A percentile compares a stretch with the other conserved stretches of the same genome.
These are phyloP conservation scores for Glossophaga mutica DNA, from an alignment of 2,797 vertebrate species.

Conservation along the genomic window DNA sequence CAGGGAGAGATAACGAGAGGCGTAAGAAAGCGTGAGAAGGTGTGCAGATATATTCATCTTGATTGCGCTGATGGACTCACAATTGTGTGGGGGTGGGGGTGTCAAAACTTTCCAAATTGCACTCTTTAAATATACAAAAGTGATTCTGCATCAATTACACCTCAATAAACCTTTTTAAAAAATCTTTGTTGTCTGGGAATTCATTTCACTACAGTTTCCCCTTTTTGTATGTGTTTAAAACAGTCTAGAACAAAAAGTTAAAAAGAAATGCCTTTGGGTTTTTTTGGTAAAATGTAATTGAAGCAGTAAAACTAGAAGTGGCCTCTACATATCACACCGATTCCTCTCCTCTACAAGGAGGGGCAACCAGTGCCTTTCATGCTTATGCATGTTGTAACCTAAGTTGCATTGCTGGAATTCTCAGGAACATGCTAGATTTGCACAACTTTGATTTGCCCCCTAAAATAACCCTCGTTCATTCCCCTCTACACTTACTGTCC, in stretches of 20 bases:
- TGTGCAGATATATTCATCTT: background rate
- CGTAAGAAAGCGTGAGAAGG: background rate
- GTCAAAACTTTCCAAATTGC: background rate
- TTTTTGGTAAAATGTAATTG: background rate
- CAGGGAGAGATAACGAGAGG: background rate
- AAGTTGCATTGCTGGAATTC: background rate
- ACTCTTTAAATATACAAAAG: background rate
- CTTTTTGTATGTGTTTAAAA: constrained; percentile 6
- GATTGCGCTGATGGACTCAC: background rate
- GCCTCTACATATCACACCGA: background rate
- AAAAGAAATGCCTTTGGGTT: background rate
- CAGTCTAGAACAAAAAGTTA: background rate
- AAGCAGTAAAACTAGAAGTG: background rate
- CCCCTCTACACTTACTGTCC: background rate
- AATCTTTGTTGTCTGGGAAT: background rate
- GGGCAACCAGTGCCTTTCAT: background rate
- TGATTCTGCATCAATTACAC: background rate
- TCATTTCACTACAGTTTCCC: background rate
- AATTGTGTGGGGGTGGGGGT: background rate
- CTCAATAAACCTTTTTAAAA: background rate
- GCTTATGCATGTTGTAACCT: background rate
- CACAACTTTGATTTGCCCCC: background rate
- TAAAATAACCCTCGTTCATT: background rate
- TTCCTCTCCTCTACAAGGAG: background rate
- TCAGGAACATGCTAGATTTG: background rate